A percentile compares a stretch with the other conserved stretches of the same genome.
Evolutionary conservation across 2,888 invertebrate genomes (phyloP).

Genomic region (Patella pellucida): DNA sequence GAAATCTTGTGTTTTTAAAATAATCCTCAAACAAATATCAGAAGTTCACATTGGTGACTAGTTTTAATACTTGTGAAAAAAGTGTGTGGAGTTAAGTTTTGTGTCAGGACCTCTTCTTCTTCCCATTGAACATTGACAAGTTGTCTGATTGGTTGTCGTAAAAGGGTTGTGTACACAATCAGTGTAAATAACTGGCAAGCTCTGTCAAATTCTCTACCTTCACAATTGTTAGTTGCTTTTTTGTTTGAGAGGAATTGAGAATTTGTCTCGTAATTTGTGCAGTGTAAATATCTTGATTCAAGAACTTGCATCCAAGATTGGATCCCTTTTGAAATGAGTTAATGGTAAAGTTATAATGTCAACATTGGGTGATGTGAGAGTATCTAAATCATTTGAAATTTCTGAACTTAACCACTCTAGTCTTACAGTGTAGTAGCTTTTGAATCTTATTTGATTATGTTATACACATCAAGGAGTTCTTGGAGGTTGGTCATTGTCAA

Average conservation of each 20-base stretch:
- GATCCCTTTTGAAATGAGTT: conserved; percentile 2
- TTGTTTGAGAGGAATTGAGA: conserved; percentile 5
- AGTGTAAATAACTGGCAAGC: conserved; percentile 7
- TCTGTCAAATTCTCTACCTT: not conserved
- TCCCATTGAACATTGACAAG: not conserved
- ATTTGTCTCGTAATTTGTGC: conserved; percentile 6
- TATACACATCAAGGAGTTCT: too few relatives aligned
- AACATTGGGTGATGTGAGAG: not conserved
- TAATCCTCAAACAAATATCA: too few relatives aligned
- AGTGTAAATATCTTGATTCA: conserved; percentile 9
- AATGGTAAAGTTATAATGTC: not conserved
- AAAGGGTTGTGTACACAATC: conserved; percentile 3
- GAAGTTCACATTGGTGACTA: not conserved
- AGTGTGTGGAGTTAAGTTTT: not conserved
- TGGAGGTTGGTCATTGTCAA: too few relatives aligned
- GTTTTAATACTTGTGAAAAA: not conserved
- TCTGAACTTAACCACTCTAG: too few relatives aligned
- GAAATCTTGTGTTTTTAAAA: too few relatives aligned
- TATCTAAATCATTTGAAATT: too few relatives aligned
- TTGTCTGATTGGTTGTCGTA: not conserved
- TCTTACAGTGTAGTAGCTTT: too few relatives aligned
- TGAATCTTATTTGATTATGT: too few relatives aligned
- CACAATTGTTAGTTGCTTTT: conserved; percentile 8
- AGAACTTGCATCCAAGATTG: conserved; percentile 2
- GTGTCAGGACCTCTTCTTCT: not conserved